Percentiles rank a stretch among this genome's conserved stretches.
phyloP scores from a whole-genome alignment of 2,888 invertebrate species.

The Acanthosepion lycidas region DNA sequence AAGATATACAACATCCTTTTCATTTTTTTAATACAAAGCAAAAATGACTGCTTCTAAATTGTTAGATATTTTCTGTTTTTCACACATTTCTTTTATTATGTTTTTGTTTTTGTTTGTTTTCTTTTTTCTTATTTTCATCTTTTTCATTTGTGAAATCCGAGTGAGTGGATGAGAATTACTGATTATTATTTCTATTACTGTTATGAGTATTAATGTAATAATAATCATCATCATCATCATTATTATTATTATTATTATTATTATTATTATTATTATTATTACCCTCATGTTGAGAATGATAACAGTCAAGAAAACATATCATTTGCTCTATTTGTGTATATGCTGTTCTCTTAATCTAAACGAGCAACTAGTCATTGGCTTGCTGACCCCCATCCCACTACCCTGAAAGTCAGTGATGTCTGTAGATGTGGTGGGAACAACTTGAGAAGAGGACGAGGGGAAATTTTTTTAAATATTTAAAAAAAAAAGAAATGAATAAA shows the following conservation, averaged over 20 bases:
- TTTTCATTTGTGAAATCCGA: conserved; percentile 16
- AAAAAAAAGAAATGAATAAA: not conserved
- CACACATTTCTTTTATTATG: not conserved
- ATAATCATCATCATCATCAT: not conserved
- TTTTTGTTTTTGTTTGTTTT: not conserved
- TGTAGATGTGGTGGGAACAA: not conserved
- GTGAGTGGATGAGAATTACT: not conserved
- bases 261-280: conserved; percentile 34
- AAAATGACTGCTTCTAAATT: not conserved
- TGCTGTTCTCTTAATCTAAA: conserved; percentile 17
- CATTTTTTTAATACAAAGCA: not conserved
- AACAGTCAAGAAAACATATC: conserved; percentile 33
- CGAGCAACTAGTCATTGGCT: conserved; percentile 3
- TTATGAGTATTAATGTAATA: conserved; percentile 24
- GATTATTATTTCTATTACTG: conserved; percentile 37
- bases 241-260: not conserved
- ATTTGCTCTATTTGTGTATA: conserved; percentile 11
- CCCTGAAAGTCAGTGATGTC: not conserved
- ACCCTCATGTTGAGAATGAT: conserved; percentile 6
- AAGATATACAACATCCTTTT: not conserved
- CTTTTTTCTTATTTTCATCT: not conserved
- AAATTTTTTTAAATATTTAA: not conserved
- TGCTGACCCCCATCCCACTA: not conserved
- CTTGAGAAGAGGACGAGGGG: not conserved
- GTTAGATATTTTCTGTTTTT: not conserved